Evolutionary conservation across 1,140 invertebrate species (phyloP).

Genomic region (Paracyclopina nana): DNA sequence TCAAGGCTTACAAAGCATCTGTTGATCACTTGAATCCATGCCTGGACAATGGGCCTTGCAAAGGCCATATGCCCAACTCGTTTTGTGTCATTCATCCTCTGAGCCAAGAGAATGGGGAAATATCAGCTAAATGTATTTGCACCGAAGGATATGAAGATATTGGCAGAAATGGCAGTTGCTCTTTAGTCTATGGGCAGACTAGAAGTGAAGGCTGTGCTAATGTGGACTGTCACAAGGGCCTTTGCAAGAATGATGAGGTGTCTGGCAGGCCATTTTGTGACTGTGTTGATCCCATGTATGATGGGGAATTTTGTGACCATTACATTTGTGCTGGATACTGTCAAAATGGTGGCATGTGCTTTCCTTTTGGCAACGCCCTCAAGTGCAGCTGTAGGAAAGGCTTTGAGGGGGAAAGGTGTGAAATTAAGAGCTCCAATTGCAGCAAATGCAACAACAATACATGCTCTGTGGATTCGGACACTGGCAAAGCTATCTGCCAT

Average conservation of each 20-base stretch:
- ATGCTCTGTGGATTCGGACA: slow-evolving; percentile 35
- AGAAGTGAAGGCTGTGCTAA: slow-evolving; percentile 7
- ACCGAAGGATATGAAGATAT: too few species aligned
- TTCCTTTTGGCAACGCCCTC: slow-evolving; percentile 31
- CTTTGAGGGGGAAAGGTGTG: slow-evolving; percentile 36
- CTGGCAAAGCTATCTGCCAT: slow-evolving; percentile 28
- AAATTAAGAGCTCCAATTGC: slow-evolving; percentile 30
- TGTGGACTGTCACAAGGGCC: slow-evolving; percentile 21
- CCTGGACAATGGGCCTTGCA: too few species aligned
- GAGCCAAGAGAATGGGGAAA: background rate
- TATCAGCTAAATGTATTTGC: too few species aligned
- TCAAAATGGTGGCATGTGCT: slow-evolving; percentile 14
- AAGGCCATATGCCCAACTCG: too few species aligned
- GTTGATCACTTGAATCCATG: slow-evolving; percentile 14
- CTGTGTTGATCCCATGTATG: slow-evolving; percentile 21
- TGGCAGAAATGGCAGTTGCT: too few species aligned
- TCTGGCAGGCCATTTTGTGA: too few species aligned
- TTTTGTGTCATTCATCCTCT: slow-evolving; percentile 15
- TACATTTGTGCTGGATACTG: slow-evolving; percentile 14
- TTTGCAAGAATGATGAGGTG: too few species aligned
- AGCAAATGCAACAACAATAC: slow-evolving; percentile 37
- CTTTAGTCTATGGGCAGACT: too few species aligned
- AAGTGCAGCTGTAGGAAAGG: slow-evolving; percentile 30
- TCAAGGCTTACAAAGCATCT: slow-evolving; percentile 31
- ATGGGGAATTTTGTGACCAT: slow-evolving; percentile 11